phyloP scores from a whole-genome alignment of 1,140 invertebrate species.

The Scaptomyza montana region DNA sequence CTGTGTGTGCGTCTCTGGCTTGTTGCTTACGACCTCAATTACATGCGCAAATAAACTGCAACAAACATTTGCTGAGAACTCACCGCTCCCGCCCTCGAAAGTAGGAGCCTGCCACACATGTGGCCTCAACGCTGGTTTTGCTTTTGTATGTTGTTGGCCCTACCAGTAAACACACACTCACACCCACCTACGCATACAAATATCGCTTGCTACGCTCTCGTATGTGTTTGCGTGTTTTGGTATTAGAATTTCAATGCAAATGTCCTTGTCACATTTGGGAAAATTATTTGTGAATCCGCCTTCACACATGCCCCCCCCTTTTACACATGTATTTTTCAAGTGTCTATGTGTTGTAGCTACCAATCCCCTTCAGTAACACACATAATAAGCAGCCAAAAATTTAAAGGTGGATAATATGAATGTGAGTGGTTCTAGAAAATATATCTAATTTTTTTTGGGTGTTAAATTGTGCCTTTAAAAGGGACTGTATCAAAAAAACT shows the following conservation, averaged over 20 bases:
- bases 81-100: conserved; percentile 37
- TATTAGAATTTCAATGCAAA: conserved; percentile 75
- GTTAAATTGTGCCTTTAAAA: neutral
- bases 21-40: conserved; percentile 77
- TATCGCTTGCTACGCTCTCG: conserved; percentile 6
- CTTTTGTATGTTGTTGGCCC: conserved; percentile 41
- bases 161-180: neutral
- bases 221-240: conserved; percentile 49
- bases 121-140: conserved; percentile 26
- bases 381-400: conserved; percentile 65
- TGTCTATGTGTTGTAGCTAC: conserved; percentile 2
- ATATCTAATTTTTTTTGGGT: conserved; percentile 5
- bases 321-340: conserved; percentile 19
- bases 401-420: conserved; percentile 17
- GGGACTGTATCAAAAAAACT: too few species aligned
- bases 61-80: conserved; percentile 76
- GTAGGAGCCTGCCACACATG: conserved; percentile 12
- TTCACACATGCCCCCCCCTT: conserved; percentile 34
- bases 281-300: conserved; percentile 71
- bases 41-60: conserved; percentile 78
- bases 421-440: conserved; percentile 27
- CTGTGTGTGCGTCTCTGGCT: conserved; percentile 13
- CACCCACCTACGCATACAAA: conserved; percentile 2
- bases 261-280: conserved; percentile 77
- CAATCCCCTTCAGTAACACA: conserved; percentile 18